Evolutionary conservation across 2,797 vertebrate species (phyloP).

Genomic region (Typhlichthys subterraneus): DNA sequence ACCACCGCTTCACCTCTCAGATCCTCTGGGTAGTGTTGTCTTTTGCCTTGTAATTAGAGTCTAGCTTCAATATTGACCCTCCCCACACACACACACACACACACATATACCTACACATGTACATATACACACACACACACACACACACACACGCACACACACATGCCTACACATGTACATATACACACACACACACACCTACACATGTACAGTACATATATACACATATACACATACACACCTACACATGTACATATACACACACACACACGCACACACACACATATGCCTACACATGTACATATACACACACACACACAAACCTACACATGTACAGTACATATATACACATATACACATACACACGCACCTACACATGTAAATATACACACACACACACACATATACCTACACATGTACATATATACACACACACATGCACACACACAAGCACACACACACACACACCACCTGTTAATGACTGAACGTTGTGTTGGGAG

Average conservation of each 20-base stretch:
- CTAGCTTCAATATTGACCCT: neutral
- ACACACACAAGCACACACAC: slow-evolving; percentile 10
- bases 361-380: slow-evolving; percentile 15
- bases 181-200: neutral
- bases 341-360: too few species aligned
- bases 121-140: too few species aligned
- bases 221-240: too few species aligned
- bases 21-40: too few species aligned
- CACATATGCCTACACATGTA: too few species aligned
- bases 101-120: slow-evolving; percentile 18
- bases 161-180: too few species aligned
- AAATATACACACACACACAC: slow-evolving; percentile 7
- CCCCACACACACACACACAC: slow-evolving; percentile 16
- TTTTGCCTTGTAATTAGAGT: too few species aligned
- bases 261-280: too few species aligned
- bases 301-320: neutral
- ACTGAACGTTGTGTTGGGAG: neutral
- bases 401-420: neutral
- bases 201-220: neutral
- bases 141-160: too few species aligned
- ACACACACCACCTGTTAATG: neutral
- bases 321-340: neutral
- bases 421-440: neutral
- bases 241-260: too few species aligned
- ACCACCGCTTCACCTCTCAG: too few species aligned